Base-by-base conservation (phyloP, 2,888 invertebrate genomes). In the Drosophila setosimentum region DNA sequence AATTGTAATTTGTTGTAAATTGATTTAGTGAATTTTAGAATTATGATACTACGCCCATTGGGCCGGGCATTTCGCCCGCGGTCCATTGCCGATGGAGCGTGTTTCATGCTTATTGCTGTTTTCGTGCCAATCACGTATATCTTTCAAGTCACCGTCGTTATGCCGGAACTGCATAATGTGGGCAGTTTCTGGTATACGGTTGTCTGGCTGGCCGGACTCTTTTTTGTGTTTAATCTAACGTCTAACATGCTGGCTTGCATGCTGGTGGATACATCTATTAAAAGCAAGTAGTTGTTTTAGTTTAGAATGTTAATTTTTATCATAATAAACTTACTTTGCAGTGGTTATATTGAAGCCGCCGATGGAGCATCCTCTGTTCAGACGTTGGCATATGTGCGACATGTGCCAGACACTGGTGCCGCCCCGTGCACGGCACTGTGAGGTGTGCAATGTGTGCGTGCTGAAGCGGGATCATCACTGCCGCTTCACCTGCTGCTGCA, bases 371-470 rank as follows among this genome's bases (percentile, higher is more conserved):
- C 78, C 76, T 2, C 49, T 77, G 29, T 79, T 87, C 1, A 82
- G 83, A 8, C 68, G 76, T 18, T 98, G 98, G 97, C 95, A 95
- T 73, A 94, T 96, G 80, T 99, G 99, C 93, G 91, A 95, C 1
- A 93, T 94, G 0, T 99, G 99, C 42, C 96, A 97, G 91, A 94
- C 95, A 48, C 72, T 95, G 27, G 94, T 95, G 10, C 97, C 97
- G 2, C 97, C 98, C 0, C 95, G 99, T 40, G 96, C 98, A 2
- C 98, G 97, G 95, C 99, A 99, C 91, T 99, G 99, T 91, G 94
- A 95, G 63, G 95, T 94, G 8, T 99, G 99, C 93, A 94, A 96
- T 76, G 94, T 95, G 11, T 99, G 99, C 92, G 95, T 99, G 64
- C 67, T 93, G 37, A 97, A 97, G 93, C 94, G 98, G 81, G 98